Conservation (phyloP, 2,113 vertebrate genomes). For the Corythornis vintsioides region DNA sequence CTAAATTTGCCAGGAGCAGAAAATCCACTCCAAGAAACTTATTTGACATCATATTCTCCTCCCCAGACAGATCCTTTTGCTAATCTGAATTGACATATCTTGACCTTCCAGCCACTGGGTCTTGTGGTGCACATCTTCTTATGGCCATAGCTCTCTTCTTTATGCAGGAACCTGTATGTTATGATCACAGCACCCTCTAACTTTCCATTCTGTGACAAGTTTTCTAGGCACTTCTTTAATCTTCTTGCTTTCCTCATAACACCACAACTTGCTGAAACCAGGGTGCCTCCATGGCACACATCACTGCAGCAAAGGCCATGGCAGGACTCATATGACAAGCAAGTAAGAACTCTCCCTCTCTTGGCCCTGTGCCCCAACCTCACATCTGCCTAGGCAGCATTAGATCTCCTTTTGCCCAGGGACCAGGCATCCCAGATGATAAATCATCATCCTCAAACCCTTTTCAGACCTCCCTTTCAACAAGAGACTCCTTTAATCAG, state of each 20-base stretch:
- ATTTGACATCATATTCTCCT: not conserved
- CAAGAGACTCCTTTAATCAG: not conserved
- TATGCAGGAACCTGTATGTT: accelerated
- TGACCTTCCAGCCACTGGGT: not conserved
- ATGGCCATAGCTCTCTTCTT: not conserved
- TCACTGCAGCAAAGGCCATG: not conserved
- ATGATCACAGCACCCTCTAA: not conserved
- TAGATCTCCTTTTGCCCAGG: not conserved
- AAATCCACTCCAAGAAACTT: not conserved
- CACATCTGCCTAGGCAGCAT: accelerated
- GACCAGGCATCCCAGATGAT: not conserved
- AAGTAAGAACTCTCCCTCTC: not conserved
- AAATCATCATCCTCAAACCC: not conserved
- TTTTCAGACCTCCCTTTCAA: not conserved
- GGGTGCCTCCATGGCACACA: not conserved
- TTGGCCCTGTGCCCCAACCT: accelerated
- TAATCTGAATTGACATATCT: not conserved
- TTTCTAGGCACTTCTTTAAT: not conserved
- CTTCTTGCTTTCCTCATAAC: not conserved
- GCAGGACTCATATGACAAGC: not conserved
- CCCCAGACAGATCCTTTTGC: accelerated
- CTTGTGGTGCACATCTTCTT: not conserved
- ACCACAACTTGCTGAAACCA: not conserved
- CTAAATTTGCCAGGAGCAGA: not conserved
- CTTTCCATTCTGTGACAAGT: not conserved